Conservation (phyloP, 2,113 vertebrate species). For the Chamaea fasciata region DNA sequence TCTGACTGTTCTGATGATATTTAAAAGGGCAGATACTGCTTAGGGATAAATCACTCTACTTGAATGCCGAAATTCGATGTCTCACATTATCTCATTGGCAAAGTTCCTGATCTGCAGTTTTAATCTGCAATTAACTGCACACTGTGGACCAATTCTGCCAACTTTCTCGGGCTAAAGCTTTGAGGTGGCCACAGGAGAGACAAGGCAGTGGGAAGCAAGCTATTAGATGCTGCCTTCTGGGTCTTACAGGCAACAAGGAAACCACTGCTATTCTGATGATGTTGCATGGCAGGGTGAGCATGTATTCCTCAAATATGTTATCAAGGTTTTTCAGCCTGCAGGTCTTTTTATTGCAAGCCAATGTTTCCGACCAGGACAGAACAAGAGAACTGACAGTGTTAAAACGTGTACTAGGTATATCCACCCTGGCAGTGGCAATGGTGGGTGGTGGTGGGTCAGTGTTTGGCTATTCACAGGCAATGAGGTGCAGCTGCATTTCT, state of each 20-base stretch:
- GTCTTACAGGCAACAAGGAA: background rate
- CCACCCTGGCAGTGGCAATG: rapidly evolving
- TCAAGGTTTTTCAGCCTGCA: background rate
- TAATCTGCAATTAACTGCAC: background rate
- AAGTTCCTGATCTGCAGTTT: background rate
- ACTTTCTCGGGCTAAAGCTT: background rate
- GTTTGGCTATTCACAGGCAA: background rate
- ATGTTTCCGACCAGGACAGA: background rate
- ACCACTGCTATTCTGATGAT: background rate
- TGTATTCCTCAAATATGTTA: background rate
- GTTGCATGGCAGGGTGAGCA: rapidly evolving
- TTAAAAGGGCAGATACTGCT: background rate
- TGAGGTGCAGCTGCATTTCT: background rate
- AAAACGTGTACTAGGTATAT: rapidly evolving
- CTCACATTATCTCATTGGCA: background rate
- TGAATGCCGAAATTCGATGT: background rate
- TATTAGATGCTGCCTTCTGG: background rate
- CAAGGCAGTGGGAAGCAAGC: background rate
- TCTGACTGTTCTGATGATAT: background rate
- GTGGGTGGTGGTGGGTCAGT: background rate
- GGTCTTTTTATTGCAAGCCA: background rate
- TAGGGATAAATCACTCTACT: background rate
- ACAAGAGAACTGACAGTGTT: background rate
- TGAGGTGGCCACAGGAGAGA: background rate
- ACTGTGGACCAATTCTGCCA: background rate